Evolutionary conservation across 2,113 vertebrate species (phyloP), one percentile per base, ranked within the genome.

Genomic region (Corynorhinus townsendii): DNA sequence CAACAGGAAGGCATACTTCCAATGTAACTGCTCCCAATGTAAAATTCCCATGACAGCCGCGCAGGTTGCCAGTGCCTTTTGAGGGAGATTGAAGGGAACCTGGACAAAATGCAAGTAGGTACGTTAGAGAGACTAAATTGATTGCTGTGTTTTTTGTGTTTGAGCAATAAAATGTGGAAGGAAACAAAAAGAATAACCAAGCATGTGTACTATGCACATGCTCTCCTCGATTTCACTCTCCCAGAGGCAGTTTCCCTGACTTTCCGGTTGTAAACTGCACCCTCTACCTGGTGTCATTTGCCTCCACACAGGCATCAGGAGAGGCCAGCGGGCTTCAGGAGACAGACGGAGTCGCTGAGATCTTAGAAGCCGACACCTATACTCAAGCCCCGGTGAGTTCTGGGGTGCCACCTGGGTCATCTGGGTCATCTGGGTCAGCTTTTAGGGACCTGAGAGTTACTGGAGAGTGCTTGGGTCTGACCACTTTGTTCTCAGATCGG

Each of bases 261-360:
- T 15, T 62, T 11, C 49, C 79, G 2, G 26, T 45, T 10, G 45
- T 73, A 28, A 90, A 47, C 49, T 38, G 71, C n/a, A 24, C 7
- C 45, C 12, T 17, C 4, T 75, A 26, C n/a, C 20, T 12, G 40
- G n/a, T 64, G 9, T 76, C 49, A 12, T 6, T 95, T 98, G 80
- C n/a, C 96, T 98, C 97, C 90, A 45, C 88, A 28, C 97, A 99
- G 99, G 99, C 98, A 16, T 99, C 99, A 2, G 99, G 99, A 47
- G 99, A 99, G 38, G 97, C 95, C 89, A 99, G 99, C 6, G 99
- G 99, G 14, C 91, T 98, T 64, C 98, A 98, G 49, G 99, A 99
- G 95, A 91, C 94, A 0, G 98, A 99, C 12, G 40, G 43, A 28
- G n/a, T 97, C 7, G 96, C 97, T 52, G 98, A 98, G 84, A 97